phyloP scores from a whole-genome alignment of 92 coral and sea anemone genomes.

The Hydrozoanthus gracilis region DNA sequence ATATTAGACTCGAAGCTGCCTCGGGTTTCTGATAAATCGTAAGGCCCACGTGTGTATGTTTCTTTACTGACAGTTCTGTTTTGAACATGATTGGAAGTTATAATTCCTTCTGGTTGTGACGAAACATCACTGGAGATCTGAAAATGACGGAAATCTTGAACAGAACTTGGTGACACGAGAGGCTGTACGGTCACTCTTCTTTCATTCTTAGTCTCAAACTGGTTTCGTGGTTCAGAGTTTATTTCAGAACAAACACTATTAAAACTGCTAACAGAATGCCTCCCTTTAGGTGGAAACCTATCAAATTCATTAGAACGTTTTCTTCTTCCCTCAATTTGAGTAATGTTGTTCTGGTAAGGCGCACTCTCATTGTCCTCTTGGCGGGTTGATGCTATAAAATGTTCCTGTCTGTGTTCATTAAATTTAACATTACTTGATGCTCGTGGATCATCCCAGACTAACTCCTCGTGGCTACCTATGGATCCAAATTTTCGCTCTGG shows the following conservation, averaged over 20 bases:
- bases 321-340: neutral
- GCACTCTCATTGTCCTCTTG: neutral
- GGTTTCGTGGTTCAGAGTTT: neutral
- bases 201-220: conserved; percentile 1
- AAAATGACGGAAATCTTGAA: neutral
- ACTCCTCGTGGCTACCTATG: neutral
- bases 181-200: conserved; percentile 10
- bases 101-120: neutral
- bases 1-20: neutral
- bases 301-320: neutral
- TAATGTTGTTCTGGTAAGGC: neutral
- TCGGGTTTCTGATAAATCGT: neutral
- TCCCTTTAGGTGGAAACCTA: neutral
- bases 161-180: neutral
- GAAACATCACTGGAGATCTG: neutral
- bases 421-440: neutral
- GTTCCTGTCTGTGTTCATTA: neutral
- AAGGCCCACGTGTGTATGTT: neutral
- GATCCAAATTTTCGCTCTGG: conserved; percentile 23
- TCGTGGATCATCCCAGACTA: neutral
- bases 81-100: neutral
- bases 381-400: neutral
- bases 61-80: neutral
- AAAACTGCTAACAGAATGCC: conserved; percentile 34
- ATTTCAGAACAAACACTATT: neutral